Evolutionary conservation across 64 coral and sea anemone genomes (phyloP), one percentile per base, ranked within the genome.

Genomic region (Montipora capricornis): DNA sequence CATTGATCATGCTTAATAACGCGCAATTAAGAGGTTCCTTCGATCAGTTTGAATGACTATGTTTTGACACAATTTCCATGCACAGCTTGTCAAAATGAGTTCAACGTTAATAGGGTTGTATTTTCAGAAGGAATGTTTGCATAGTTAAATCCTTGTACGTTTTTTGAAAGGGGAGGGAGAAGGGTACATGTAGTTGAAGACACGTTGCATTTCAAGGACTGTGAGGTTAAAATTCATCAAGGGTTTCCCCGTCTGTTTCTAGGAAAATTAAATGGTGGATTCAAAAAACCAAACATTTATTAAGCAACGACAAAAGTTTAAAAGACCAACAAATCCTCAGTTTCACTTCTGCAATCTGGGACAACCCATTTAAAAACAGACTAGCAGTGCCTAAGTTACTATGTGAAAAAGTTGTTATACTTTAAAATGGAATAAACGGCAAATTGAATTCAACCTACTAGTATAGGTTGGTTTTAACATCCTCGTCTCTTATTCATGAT

Each of bases 21-120:
- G 19, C 62, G 62, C 11, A 67, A 67, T 17, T 15, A 67, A 15
- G 62, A 67, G 0, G 16, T 67, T 67, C 62, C 62, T 67, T 67
- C 62, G 62, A 67, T 17, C 62, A 67, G 62, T 67, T n/a, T 9
- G n/a, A 67, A 67, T 67, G 62, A 13, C 62, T 67, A 67, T 67
- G 62, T 67, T 67, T 67, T 67, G 62, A 67, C 16, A 67, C 62
- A 67, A 67, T 67, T 67, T 67, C 62, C 16, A 14, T 14, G 11
- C 62, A 67, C 62, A 67, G 62, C n/a, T 67, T 67, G 62, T 67
- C 62, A 67, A 67, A 67, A 67, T 67, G 62, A 67, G 62, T 67
- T 67, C 12, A 67, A 67, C 19, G 62, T 67, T 67, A 67, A 67
- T 17, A 67, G 62, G 0, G 62, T 67, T 67, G 62, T 67, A 67